Conservation (phyloP, 2,113 vertebrate species). For the Hypocryptadius cinnamomeus region DNA sequence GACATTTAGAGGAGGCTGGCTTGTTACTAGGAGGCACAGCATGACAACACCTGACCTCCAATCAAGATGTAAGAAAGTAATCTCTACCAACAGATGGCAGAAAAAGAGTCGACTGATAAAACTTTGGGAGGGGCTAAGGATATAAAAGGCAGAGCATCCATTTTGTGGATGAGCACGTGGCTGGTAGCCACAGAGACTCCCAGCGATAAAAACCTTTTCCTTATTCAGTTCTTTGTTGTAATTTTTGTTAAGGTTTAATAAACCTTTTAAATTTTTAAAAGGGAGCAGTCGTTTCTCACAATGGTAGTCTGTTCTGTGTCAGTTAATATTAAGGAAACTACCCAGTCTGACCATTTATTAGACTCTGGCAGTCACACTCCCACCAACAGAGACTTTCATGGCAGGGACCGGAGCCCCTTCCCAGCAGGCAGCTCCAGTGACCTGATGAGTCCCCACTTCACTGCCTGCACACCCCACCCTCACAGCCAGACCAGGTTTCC, state of each 20-base stretch:
- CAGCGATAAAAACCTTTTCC: not conserved
- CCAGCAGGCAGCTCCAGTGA: not conserved
- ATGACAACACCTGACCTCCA: not conserved
- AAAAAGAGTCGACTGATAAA: not conserved
- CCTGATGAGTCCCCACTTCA: not conserved
- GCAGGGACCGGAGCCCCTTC: not conserved
- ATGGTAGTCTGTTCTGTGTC: not conserved
- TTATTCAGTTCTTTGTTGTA: not conserved
- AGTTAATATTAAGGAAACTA: not conserved
- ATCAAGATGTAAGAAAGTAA: not conserved
- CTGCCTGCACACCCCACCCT: not conserved
- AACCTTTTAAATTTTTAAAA: not conserved
- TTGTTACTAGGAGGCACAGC: not conserved
- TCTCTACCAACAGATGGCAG: not conserved
- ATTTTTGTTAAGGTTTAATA: not conserved
- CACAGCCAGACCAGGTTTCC: not conserved
- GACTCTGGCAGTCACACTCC: not conserved
- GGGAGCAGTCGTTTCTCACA: not conserved
- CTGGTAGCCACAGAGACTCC: not conserved
- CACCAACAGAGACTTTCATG: not conserved
- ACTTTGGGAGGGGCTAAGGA: not conserved
- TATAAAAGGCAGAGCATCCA: not conserved
- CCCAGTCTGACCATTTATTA: not conserved
- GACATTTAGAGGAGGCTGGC: not conserved
- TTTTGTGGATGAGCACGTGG: not conserved